Percentiles rank a stretch among this genome's conserved stretches.
These are phyloP conservation scores for Trogon surrucura DNA, from an alignment of 2,113 vertebrate genomes.

Conservation along the genomic window DNA sequence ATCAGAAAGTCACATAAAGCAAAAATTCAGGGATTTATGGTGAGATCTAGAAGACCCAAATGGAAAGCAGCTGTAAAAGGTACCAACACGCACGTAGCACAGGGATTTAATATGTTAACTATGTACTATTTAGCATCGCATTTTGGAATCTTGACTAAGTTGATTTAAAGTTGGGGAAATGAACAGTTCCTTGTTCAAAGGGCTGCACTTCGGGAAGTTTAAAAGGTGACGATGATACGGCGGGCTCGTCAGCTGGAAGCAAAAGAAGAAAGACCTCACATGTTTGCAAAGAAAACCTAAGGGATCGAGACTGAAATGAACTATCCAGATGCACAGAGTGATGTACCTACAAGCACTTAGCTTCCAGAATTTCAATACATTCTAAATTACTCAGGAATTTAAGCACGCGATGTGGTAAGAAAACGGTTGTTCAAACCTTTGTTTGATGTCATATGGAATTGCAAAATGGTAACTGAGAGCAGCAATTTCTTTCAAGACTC, in stretches of 20 bases:
- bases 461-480: background rate
- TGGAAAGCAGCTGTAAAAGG: background rate
- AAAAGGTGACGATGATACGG: background rate
- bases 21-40: background rate
- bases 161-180: background rate
- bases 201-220: background rate
- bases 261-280: background rate
- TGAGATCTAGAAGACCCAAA: background rate
- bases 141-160: background rate
- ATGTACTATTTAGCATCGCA: fast-evolving
- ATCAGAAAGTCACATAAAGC: background rate
- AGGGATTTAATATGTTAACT: too few species aligned
- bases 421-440: background rate
- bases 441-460: background rate
- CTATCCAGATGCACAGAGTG: background rate
- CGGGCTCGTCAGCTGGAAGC: background rate
- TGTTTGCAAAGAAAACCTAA: background rate
- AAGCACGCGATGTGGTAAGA: background rate
- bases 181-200: background rate
- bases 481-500: background rate
- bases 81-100: background rate
- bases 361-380: background rate
- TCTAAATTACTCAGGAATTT: background rate
- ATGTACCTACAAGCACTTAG: too few species aligned
- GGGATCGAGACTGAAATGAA: background rate